Percentiles rank a stretch among this genome's conserved stretches.
Conservation (phyloP, 1,140 invertebrate species). For the Pogonomyrmex californicus region DNA sequence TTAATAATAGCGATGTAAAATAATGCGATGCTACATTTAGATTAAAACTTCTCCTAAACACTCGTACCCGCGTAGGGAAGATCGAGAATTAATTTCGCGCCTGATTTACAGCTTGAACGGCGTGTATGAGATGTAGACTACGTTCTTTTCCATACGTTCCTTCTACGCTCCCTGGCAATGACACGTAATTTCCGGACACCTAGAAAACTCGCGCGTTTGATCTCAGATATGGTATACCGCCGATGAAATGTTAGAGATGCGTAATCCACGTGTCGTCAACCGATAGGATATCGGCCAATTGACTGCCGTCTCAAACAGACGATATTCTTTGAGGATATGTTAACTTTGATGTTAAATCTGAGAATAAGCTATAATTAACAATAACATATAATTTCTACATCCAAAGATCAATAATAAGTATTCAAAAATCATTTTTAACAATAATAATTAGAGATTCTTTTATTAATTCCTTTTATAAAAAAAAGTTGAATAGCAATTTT, state of each 20-base stretch:
- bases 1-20: neutral
- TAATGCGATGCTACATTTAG: neutral
- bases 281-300: constrained; percentile 29
- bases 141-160: constrained; percentile 46
- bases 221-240: constrained; percentile 24
- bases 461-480: neutral
- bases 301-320: constrained; percentile 14
- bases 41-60: neutral
- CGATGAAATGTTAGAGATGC: constrained; percentile 45
- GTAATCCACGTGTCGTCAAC: constrained; percentile 40
- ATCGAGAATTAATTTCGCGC: constrained; percentile 60
- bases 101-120: neutral
- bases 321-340: neutral
- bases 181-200: constrained; percentile 71
- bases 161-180: constrained; percentile 63
- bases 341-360: too few relatives aligned
- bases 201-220: constrained; percentile 48
- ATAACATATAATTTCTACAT: neutral
- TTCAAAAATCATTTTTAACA: neutral
- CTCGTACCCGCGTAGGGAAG: neutral
- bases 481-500: neutral
- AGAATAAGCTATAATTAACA: neutral
- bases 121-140: constrained; percentile 8
- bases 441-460: neutral
- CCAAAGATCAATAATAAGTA: neutral